These are phyloP conservation scores for Spisula subtruncata DNA, from an alignment of 2,888 invertebrate genomes.

Conservation along the genomic window DNA sequence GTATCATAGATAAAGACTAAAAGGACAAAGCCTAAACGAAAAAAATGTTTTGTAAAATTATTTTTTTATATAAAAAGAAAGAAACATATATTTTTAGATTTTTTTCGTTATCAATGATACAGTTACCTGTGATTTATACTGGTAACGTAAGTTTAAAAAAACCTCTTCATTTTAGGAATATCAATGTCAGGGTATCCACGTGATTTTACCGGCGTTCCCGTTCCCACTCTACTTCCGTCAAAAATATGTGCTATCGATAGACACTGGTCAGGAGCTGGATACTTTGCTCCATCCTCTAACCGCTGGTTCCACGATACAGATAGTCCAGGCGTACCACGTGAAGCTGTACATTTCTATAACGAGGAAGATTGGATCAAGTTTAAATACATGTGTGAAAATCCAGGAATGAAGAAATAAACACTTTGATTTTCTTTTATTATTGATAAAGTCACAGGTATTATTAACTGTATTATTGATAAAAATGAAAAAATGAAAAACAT, in stretches of 20 bases:
- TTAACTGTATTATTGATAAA: too few relatives aligned
- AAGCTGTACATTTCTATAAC: slow-evolving; percentile 82
- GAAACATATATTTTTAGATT: too few relatives aligned
- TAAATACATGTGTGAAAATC: slow-evolving; percentile 79
- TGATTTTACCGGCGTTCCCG: slow-evolving; percentile 78
- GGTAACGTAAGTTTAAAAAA: too few relatives aligned
- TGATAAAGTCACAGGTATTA: too few relatives aligned
- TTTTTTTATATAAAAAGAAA: too few relatives aligned
- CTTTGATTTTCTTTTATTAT: neutral
- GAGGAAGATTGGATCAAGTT: slow-evolving; percentile 86
- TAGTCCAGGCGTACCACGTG: slow-evolving; percentile 80
- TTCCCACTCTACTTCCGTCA: slow-evolving; percentile 80
- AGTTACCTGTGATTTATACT: too few relatives aligned
- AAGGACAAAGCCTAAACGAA: too few relatives aligned
- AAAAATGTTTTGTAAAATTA: too few relatives aligned
- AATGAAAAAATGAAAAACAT: too few relatives aligned
- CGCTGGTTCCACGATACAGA: slow-evolving; percentile 82
- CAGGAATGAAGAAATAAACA: slow-evolving; percentile 52
- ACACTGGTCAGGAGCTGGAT: slow-evolving; percentile 81
- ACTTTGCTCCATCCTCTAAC: slow-evolving; percentile 79
- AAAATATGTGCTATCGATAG: slow-evolving; percentile 77
- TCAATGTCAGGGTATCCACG: slow-evolving; percentile 79
- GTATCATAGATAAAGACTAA: too few relatives aligned
- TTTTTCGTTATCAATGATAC: neutral
- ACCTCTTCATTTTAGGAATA: slow-evolving; percentile 75